These are phyloP conservation scores for Morpho deidamia DNA, from an alignment of 2,888 invertebrate genomes.

Conservation along the genomic window DNA sequence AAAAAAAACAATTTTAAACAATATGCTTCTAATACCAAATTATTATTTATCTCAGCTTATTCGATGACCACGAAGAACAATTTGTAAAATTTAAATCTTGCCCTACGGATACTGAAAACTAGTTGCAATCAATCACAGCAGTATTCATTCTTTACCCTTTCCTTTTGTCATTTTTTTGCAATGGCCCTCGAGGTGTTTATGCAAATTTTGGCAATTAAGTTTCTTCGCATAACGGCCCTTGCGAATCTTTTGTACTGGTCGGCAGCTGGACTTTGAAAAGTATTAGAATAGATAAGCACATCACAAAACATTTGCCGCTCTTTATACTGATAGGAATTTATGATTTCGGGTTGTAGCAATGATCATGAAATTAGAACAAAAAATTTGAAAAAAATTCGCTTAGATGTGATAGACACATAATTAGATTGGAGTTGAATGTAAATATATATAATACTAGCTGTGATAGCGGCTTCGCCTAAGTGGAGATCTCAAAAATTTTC, in stretches of 20 bases:
- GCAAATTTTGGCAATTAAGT: constrained; percentile 68
- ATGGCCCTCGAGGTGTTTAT: constrained; percentile 48
- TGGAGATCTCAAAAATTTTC: no score
- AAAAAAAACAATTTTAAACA: no score
- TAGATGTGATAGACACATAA: no score
- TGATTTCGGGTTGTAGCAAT: no score
- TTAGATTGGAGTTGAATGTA: no score
- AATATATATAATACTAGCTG: no score
- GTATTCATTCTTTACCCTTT: constrained; percentile 30
- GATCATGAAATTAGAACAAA: no score
- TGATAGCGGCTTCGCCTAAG: no score
- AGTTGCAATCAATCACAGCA: constrained; percentile 49
- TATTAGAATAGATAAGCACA: constrained; percentile 14
- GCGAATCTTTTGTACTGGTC: constrained; percentile 43
- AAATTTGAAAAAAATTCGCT: no score
- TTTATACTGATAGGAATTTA: background rate
- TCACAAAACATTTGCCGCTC: constrained; percentile 4
- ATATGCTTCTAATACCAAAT: no score
- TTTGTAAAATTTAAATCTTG: background rate
- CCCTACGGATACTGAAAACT: constrained; percentile 28
- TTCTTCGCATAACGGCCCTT: constrained; percentile 53
- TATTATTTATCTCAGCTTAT: background rate
- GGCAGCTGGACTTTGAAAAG: constrained; percentile 49
- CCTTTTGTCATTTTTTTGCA: constrained; percentile 32
- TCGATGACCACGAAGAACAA: background rate